Evolutionary conservation across 2,888 invertebrate genomes (phyloP), one percentile per base, ranked within the genome.

Genomic region (Lasioglossum figueresi): DNA sequence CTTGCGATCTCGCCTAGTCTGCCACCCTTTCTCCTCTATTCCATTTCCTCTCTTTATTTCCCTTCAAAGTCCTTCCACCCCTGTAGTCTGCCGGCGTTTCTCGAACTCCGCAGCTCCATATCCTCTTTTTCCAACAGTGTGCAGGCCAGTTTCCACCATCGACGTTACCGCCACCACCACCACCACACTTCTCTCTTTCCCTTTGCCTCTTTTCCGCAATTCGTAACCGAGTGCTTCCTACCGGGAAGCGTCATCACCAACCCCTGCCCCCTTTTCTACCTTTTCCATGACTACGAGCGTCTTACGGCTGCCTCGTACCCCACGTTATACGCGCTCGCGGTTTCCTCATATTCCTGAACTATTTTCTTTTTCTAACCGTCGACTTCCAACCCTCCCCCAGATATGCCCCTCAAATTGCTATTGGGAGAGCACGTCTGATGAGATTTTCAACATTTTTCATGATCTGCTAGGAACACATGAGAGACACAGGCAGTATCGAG

Each of bases 171-270:
- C 66, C 19, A 16, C 63, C 27, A 8, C 59, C 27, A 14, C 31
- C 31, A 27, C 63, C 45, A 45, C 34, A n/a, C 10, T n/a, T n/a
- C 56, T n/a, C 56, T n/a, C n/a, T 10, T 56, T 78, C 85, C 86
- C 82, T 87, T 89, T 85, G 78, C 89, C 85, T 82, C 90, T 88
- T 87, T 89, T 88, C 90, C 90, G 87, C 83, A 85, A 82, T 88
- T 92, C 92, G 90, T 91, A 91, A 91, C 88, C 91, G 90, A 91
- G 88, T 91, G 88, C 89, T 92, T 93, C 91, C 92, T 88, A 89
- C 84, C 89, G 87, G 90, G 88, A 91, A 92, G 91, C 89, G 34
- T 75, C 77, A 75, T 84, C 70, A 27, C 74, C 70, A 48, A 27
- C 59, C 74, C n/a, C 63, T 43, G n/a, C 23, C 34, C n/a, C 52